Base-by-base conservation (phyloP, 2,797 vertebrate species). In the Craterocephalus amniculus region DNA sequence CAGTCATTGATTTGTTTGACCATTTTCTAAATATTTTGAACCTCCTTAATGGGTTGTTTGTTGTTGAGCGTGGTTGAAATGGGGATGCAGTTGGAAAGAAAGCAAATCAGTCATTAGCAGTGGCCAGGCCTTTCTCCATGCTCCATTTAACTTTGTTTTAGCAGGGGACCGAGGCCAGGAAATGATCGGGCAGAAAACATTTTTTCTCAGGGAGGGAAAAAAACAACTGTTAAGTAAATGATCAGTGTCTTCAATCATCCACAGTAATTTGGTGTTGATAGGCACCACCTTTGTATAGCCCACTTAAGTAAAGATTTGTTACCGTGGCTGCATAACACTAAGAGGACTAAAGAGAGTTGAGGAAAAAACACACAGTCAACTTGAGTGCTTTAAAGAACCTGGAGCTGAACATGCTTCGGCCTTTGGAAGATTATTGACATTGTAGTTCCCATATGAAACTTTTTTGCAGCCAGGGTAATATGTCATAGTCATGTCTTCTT, bases 141-240 rank as follows among this genome's bases (percentile, higher is more conserved):
- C 87, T 86, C 79, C 87, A 88, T 90, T 90, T 88, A 81, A 74
- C 61, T 49, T 77, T 76, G 70, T 80, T 88, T 89, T 62, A 83
- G 84, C 72, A 31, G 56, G 38, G 67, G 43, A 67, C 70, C 73
- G 34, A 11, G 59, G 38, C 80, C 74, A 79, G 83, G 79, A 90
- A 91, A 84, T 20, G 5, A 87, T 86, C 75, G 83, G 74, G 74
- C 80, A 87, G 75, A 26, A 49, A 63, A 58, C 48, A 74, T 85
- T 83, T 80, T 86, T 78, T n/a, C 77, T 79, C 40, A 72, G 43
- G 65, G 63, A 70, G 58, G 40, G 11, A 3, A 52, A 27, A 54
- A 27, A 63, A 82, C 82, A 75, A 68, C 52, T 65, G 64, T 74
- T 63, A 78, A 86, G 83, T 85, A 84, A 82, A 85, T 80, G 35